Evolutionary conservation across 2,113 vertebrate species (phyloP), one percentile per base, ranked within the genome.

Genomic region (Mohoua ochrocephala): DNA sequence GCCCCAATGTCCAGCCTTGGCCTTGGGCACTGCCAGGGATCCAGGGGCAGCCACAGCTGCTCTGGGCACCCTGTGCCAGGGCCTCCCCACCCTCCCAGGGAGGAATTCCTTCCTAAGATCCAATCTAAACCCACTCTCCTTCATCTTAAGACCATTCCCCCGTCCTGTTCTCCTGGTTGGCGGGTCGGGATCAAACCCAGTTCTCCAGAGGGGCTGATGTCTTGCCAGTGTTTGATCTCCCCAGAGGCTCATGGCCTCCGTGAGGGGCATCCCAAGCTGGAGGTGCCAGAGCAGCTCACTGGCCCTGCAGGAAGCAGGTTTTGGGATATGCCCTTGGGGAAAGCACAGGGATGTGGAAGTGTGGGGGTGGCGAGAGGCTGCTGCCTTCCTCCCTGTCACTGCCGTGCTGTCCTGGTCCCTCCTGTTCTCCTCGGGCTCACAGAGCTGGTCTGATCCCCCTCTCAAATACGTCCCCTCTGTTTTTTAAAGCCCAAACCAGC

Each of bases 221-320:
- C 22, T 31, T 41, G 45, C 5, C 9, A n/a, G 39, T 3, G 7
- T 41, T 89, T 10, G 10, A 35, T 17, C 13, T 41, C 35, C 10
- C 23, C 1, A 2, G 11, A 6, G 42, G 39, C 31, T 82, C 23
- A 4, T 5, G 14, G 50, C 16, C 18, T 50, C 49, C 1, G 1
- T 13, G 24, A 80, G 50, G 61, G 26, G 9, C 50, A 64, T 41
- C 68, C 60, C 21, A 39, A 1, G 23, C 54, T 65, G 35, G 47
- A 47, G 30, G 30, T 31, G 35, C 28, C 22, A 22, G 7, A 50
- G 33, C 20, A 17, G 37, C 42, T 52, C 7, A 0, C 22, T 49
- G 50, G 28, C 11, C 27, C 31, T 15, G 31, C 44, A 64, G 35
- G 22, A 53, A 35, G 9, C 1, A 4, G 35, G 3, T 6, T 79